Percentiles rank a stretch among this genome's conserved stretches.
Evolutionary conservation across 2,113 vertebrate species (phyloP).

Genomic region (Erinaceus europaeus): DNA sequence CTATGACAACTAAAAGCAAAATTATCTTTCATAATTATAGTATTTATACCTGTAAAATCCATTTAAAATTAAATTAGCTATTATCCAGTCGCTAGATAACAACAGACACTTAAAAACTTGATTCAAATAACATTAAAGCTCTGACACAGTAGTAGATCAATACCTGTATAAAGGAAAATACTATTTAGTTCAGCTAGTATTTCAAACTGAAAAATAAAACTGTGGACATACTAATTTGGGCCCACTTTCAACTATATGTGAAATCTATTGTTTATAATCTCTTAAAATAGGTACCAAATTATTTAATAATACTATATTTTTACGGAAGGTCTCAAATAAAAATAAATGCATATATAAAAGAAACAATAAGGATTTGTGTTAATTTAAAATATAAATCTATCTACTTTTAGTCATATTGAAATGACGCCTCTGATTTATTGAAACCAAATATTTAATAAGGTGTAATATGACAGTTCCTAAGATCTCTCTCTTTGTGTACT

Average conservation of each 20-base stretch:
- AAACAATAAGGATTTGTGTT: background rate
- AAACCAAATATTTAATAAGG: background rate
- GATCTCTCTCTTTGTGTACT: background rate
- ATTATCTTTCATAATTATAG: background rate
- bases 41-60: conserved; percentile 1
- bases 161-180: background rate
- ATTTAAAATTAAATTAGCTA: conserved; percentile 14
- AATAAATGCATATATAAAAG: too few species aligned
- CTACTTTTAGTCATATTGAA: background rate
- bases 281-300: too few species aligned
- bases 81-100: conserved; percentile 9
- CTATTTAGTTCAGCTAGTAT: background rate
- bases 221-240: background rate
- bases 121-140: background rate
- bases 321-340: too few species aligned
- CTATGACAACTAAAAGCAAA: background rate
- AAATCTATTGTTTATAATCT: background rate
- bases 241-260: background rate
- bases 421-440: background rate
- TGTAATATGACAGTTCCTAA: background rate
- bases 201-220: background rate
- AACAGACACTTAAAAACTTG: background rate
- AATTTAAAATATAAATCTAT: background rate
- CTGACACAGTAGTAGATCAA: background rate
- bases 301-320: too few species aligned